Conservation (phyloP, 53 echinoderm and acorn worm species). For the Patiria pectinifera region DNA sequence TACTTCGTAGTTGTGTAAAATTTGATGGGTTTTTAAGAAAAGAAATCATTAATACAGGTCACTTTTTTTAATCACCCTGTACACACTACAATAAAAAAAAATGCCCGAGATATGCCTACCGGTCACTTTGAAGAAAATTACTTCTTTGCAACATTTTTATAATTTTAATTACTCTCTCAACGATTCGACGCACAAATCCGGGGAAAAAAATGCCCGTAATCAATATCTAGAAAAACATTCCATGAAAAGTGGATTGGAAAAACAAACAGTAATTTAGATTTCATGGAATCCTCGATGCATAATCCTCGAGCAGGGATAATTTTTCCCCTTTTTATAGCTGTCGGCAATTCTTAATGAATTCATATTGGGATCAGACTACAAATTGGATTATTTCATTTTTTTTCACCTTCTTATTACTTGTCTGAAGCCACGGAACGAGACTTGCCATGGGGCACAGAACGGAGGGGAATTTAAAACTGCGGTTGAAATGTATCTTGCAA, state of each 20-base stretch:
- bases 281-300: constrained; percentile 29
- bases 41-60: no score
- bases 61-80: no score
- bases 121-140: not conserved
- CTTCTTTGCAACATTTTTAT: not conserved
- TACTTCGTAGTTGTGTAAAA: no score
- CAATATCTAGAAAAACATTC: not conserved
- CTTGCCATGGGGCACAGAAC: not conserved
- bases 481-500: constrained; percentile 5
- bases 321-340: not conserved
- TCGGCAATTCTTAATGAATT: constrained; percentile 42
- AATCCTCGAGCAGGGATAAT: not conserved
- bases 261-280: constrained; percentile 22
- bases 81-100: no score
- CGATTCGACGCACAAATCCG: not conserved
- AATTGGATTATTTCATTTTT: constrained; percentile 27
- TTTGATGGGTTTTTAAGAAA: no score
- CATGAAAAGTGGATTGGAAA: no score
- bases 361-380: constrained; percentile 19
- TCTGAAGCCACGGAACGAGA: not conserved
- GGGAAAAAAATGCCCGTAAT: not conserved
- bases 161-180: not conserved
- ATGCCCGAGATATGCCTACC: no score
- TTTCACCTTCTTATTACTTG: not conserved
- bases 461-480: not conserved